phyloP scores from a whole-genome alignment of 2,797 vertebrate genomes.

The Myotis pilosus region DNA sequence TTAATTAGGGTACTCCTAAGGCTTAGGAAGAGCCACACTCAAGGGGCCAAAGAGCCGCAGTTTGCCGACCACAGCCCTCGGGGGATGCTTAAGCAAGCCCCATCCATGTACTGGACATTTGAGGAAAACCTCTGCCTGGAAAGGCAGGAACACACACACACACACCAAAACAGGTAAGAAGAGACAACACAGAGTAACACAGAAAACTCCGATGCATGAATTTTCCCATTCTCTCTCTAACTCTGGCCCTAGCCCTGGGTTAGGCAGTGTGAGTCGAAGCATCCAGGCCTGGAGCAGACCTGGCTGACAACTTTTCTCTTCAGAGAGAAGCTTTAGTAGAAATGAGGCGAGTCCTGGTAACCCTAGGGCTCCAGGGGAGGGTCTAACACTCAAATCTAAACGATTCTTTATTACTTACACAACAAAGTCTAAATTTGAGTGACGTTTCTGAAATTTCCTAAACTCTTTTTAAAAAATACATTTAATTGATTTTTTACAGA shows the following conservation, averaged over 20 bases:
- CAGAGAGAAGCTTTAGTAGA: not conserved
- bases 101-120: not conserved
- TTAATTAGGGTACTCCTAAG: too few species aligned
- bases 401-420: not conserved
- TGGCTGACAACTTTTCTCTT: not conserved
- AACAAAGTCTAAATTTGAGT: not conserved
- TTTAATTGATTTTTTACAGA: too few species aligned
- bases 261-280: not conserved
- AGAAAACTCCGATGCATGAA: not conserved
- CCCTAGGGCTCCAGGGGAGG: not conserved
- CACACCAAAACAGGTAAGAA: not conserved
- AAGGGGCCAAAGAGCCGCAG: too few species aligned
- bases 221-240: not conserved
- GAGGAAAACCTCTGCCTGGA: not conserved
- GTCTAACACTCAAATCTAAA: not conserved
- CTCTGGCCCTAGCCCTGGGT: not conserved
- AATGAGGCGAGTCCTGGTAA: not conserved
- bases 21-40: too few species aligned
- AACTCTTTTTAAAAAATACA: not conserved
- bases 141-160: not conserved
- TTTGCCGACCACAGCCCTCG: too few species aligned
- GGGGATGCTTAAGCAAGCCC: not conserved
- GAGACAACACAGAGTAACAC: not conserved
- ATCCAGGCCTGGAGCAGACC: not conserved
- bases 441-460: not conserved